Evolutionary conservation across 2,113 vertebrate species (phyloP), one percentile per base, ranked within the genome.

Genomic region (Melanocharis versteri): DNA sequence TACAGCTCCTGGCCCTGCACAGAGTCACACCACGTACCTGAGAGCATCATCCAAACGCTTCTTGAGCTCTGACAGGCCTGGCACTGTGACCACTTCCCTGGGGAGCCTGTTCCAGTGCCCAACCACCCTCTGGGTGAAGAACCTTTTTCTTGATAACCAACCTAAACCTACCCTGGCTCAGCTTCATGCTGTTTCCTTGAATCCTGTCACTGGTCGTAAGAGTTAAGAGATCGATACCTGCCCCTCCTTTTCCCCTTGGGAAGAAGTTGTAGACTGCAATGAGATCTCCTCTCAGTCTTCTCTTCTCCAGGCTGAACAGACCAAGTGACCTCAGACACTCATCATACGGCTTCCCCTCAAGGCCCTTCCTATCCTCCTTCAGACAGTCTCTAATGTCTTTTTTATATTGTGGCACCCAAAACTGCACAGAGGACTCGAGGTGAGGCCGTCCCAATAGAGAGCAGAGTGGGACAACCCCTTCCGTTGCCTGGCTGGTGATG

Each of bases 381-480:
- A 45, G 15, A 33, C 2, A 3, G 1, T 44, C 37, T 77, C 37
- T 47, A 6, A 47, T n/a, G 5, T 2, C 11, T 56, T 56, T 47
- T 21, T 60, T 4, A 10, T 22, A 4, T 8, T 77, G 45, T 6
- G 9, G 11, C 10, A 0, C 11, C 11, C 33, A 37, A 5, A 4
- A 3, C 14, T 33, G 53, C 14, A 4, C 51, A 7, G 27, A 37
- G 27, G 4, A 37, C 39, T 68, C 0, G 4, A 86, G 33, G 14
- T 60, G 62, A 68, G 72, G 72, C 39, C 0, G 0, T 15, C 15
- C 37, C 53, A 68, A 40, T 0, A 0, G n/a, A 47, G 37, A 44
- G 26, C 21, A 68, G 53, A 68, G 37, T 0, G 0, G 22, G 37
- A 51, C 45, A 68, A 45, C 60, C 15, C 37, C 53, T 31, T 68